These are phyloP conservation scores for Villa cingulata DNA, from an alignment of 2,888 invertebrate genomes.

Conservation along the genomic window DNA sequence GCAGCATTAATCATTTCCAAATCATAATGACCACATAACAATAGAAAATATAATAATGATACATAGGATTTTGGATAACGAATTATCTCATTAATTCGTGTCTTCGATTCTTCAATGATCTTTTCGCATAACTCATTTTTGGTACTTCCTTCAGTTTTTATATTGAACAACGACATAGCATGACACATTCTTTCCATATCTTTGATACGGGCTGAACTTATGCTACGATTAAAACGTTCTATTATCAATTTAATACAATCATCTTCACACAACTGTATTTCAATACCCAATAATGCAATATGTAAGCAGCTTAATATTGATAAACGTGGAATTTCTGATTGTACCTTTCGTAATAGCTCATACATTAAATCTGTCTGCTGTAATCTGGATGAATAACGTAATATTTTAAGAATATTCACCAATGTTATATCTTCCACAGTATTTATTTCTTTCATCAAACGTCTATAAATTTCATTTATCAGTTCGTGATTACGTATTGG, in stretches of 20 bases:
- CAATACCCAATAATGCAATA: slow-evolving; percentile 47
- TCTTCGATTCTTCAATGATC: slow-evolving; percentile 39
- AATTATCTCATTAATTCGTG: slow-evolving; percentile 42
- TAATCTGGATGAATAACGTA: slow-evolving; percentile 44
- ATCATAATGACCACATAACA: slow-evolving; percentile 43
- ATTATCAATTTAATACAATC: slow-evolving; percentile 39
- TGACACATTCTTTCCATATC: slow-evolving; percentile 59
- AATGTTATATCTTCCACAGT: slow-evolving; percentile 50
- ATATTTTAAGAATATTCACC: slow-evolving; percentile 43
- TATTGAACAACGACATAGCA: slow-evolving; percentile 47
- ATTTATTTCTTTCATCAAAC: slow-evolving; percentile 39
- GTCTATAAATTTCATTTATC: slow-evolving; percentile 39
- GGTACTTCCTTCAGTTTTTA: slow-evolving; percentile 37
- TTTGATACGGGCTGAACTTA: slow-evolving; percentile 47
- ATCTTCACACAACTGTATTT: slow-evolving; percentile 38
- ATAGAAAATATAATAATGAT: slow-evolving; percentile 47
- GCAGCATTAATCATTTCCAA: slow-evolving; percentile 44
- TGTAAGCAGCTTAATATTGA: slow-evolving; percentile 51
- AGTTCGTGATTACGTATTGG: slow-evolving; percentile 42
- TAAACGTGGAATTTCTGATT: slow-evolving; percentile 43
- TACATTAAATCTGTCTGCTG: slow-evolving; percentile 37
- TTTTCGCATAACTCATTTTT: slow-evolving; percentile 37
- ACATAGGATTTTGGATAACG: slow-evolving; percentile 46
- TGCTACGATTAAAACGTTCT: slow-evolving; percentile 37
- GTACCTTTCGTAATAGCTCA: slow-evolving; percentile 41